Conservation (phyloP, 2,797 vertebrate species). For the Schizopygopsis pylzovi region DNA sequence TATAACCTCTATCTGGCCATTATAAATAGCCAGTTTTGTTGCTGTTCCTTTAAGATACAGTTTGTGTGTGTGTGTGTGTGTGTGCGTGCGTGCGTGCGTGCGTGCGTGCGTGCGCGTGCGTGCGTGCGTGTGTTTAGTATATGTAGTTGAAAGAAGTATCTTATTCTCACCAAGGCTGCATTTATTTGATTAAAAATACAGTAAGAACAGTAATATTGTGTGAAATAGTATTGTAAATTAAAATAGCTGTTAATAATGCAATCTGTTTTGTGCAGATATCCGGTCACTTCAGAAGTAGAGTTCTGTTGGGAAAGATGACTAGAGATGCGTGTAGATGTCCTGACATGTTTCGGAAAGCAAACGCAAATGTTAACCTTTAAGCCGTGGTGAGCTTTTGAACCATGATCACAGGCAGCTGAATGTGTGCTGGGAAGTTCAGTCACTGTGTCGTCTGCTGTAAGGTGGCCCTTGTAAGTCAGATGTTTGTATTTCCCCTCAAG, state of each 20-base stretch:
- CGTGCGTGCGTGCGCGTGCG: too few species aligned
- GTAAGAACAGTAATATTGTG: background rate
- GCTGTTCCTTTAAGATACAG: background rate
- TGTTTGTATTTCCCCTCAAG: constrained; percentile 64
- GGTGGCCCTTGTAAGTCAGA: constrained; percentile 55
- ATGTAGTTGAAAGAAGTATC: background rate
- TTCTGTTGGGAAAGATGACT: background rate
- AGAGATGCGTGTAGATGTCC: constrained; percentile 9
- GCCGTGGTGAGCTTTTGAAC: constrained; percentile 47
- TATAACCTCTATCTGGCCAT: background rate
- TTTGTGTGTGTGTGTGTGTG: too few species aligned
- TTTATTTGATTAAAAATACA: background rate
- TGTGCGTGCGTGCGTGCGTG: too few species aligned
- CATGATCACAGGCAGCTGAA: constrained; percentile 47
- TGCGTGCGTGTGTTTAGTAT: background rate
- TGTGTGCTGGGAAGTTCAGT: constrained; percentile 49
- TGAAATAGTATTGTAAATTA: background rate
- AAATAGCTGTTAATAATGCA: background rate
- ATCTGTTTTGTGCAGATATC: background rate
- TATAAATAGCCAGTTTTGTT: background rate
- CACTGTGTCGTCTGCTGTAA: constrained; percentile 52
- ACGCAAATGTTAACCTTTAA: constrained; percentile 56
- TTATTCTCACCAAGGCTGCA: background rate
- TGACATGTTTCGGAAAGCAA: constrained; percentile 27
- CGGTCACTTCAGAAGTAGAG: background rate